Base-by-base conservation (phyloP, 2,797 vertebrate genomes). In the Mionectes olivaceus region DNA sequence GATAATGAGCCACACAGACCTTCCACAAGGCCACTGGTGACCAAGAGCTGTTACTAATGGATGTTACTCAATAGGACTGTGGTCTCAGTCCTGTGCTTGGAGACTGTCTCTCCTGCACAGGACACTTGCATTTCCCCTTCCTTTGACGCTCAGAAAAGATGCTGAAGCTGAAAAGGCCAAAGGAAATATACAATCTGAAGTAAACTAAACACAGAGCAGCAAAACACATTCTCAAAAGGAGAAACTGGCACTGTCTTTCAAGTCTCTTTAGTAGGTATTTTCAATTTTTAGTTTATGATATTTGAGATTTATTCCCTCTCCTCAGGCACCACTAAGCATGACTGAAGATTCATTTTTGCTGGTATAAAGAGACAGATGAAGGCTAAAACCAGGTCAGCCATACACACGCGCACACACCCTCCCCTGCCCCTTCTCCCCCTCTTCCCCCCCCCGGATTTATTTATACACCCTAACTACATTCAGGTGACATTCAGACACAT, bases 361-460 rank as follows among this genome's bases (percentile, higher is more conserved):
- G 56, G 77, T 52, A 84, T 64, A 70, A 88, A 91, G 73, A 92
- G 85, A 88, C 55, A 94, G 94, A 70, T 87, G 83, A 95, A 96
- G 70, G 55, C 89, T 94, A 94, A 94, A 96, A 93, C 61, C 91
- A 94, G 93, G 80, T 91, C 89, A 88, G 87, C 59, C 77, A 86
- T 37, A 77, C 13, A 90, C 2, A 6, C 0, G 1, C 25, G 16
- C 21, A 70, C 59, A 27, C 17, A 52, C 17, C 17, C 50, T 52
- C 27, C 28, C 10, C 16, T 30, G 27, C 27, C 50, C 50, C 50
- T 52, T 28, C 50, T 13, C 32, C 10, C 19, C 41, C 25, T 15
- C 13, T 3, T 19, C 9, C 13, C 19, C 9, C 28, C 35, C 21
- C 25, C 1, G 1, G 53, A 91, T 83, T 93, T 92, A 90, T 93